Evolutionary conservation across 2,113 vertebrate species (phyloP).

Genomic region (Strigops habroptila): DNA sequence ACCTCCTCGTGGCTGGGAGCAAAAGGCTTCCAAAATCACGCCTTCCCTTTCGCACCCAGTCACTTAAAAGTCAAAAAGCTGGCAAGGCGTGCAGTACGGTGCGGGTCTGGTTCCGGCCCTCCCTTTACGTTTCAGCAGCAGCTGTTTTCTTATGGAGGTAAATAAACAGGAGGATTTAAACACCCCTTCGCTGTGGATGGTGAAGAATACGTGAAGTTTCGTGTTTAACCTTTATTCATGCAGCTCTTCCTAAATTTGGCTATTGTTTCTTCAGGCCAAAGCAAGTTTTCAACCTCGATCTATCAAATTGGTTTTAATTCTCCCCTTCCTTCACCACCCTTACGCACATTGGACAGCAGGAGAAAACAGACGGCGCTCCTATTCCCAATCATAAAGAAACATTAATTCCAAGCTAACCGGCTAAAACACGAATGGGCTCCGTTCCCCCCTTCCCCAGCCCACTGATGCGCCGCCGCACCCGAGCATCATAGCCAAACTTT

Average conservation of each 20-base stretch:
- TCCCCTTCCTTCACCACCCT: background rate
- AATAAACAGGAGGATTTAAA: background rate
- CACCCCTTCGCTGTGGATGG: background rate
- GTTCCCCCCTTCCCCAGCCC: background rate
- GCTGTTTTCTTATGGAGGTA: background rate
- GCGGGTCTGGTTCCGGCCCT: background rate
- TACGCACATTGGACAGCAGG: conserved; percentile 2
- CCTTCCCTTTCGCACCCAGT: background rate
- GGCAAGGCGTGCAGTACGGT: background rate
- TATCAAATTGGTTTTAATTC: background rate
- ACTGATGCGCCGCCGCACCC: background rate
- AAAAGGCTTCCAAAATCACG: background rate
- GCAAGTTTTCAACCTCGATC: background rate
- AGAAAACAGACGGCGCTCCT: conserved; percentile 6
- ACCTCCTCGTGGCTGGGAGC: conserved; percentile 26
- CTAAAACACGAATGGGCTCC: background rate
- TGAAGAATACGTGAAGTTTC: background rate
- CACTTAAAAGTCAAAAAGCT: background rate
- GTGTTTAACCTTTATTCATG: background rate
- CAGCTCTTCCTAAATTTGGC: background rate
- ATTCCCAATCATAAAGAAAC: background rate
- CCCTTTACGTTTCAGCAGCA: background rate
- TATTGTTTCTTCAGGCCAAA: background rate
- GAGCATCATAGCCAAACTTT: conserved; percentile 29
- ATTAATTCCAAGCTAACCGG: background rate